Conservation (phyloP, 2,113 vertebrate species). For the Misgurnus anguillicaudatus region DNA sequence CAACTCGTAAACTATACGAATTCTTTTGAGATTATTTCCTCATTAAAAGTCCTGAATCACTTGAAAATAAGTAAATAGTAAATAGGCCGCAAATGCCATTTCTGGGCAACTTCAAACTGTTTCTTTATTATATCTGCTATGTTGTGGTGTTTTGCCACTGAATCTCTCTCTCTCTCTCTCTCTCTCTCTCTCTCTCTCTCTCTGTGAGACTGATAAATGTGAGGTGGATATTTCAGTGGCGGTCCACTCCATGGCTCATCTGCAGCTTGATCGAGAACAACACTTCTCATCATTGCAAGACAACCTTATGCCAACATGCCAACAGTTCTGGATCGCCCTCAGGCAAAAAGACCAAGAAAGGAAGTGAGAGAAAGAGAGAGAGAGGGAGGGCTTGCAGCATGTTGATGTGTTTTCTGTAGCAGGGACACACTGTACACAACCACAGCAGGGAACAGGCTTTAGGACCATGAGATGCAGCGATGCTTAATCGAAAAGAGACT, state of each 20-base stretch:
- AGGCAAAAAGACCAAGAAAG: background rate
- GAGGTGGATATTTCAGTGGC: background rate
- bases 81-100: background rate
- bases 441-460: conserved; percentile 28
- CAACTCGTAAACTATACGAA: no score
- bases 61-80: no score
- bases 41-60: no score
- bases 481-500: conserved; percentile 9
- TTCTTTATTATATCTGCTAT: background rate
- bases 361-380: background rate
- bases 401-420: conserved; percentile 14
- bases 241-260: background rate
- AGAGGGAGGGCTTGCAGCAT: background rate
- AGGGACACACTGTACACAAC: background rate
- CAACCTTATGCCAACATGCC: conserved; percentile 5
- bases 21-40: no score
- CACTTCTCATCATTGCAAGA: background rate
- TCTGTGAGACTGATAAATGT: background rate
- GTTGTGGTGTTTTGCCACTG: no score
- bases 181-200: background rate
- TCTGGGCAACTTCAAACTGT: background rate
- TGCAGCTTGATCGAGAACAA: background rate
- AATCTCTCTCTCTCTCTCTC: background rate
- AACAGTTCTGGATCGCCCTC: background rate
- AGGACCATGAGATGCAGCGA: conserved; percentile 45